A percentile compares a stretch with the other conserved stretches of the same genome.
phyloP scores from a whole-genome alignment of 2,797 vertebrate species.

The Platalea minor region DNA sequence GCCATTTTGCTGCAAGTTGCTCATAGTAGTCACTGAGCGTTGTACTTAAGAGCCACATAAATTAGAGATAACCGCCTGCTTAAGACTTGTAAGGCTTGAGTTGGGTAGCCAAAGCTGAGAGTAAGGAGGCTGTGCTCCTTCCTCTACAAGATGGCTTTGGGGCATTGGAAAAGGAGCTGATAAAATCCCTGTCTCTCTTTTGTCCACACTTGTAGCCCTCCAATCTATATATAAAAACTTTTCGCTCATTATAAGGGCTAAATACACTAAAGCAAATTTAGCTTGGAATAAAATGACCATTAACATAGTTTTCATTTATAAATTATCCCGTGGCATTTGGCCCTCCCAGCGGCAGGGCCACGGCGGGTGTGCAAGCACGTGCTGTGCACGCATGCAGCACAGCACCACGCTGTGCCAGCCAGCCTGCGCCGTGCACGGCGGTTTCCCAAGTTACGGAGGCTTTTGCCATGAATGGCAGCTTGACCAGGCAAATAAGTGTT shows the following conservation, averaged over 20 bases:
- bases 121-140: neutral
- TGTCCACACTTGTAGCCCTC: neutral
- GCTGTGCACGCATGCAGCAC: neutral
- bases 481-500: slow-evolving; percentile 33
- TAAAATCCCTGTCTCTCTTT: neutral
- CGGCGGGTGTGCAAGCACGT: neutral
- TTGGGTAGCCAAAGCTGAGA: neutral
- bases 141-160: neutral
- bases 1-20: neutral
- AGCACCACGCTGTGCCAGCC: neutral
- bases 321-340: neutral
- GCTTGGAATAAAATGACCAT: neutral
- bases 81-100: neutral
- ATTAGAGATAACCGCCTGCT: neutral
- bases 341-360: neutral
- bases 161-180: neutral
- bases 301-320: neutral
- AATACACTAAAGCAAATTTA: neutral
- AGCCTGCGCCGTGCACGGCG: neutral
- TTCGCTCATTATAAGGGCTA: neutral
- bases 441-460: slow-evolving; percentile 55
- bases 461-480: slow-evolving; percentile 23
- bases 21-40: neutral
- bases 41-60: neutral
- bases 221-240: neutral